Evolutionary conservation across 2,797 vertebrate species (phyloP), one percentile per base, ranked within the genome.

Genomic region (Lateolabrax maculatus): DNA sequence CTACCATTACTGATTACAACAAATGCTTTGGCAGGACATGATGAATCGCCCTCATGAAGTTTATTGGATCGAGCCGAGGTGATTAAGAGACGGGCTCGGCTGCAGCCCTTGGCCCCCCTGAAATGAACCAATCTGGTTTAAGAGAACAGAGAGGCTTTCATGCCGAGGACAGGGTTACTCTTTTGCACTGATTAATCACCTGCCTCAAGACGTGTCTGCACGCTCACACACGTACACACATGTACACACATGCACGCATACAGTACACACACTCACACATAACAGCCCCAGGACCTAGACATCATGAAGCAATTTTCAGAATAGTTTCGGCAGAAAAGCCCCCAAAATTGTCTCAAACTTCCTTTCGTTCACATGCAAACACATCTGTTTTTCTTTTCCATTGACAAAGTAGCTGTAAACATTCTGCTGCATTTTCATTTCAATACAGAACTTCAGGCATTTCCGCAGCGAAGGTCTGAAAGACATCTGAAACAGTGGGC

Each of bases 251-350:
- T 12, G 51, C n/a, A 58, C 23, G 23, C 23, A 55, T 25, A 58
- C 25, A 48, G 49, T 37, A n/a, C 52, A 41, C 73, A 61, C 56
- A 60, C 43, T 1, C 48, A 18, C 70, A 74, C 68, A 70, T 7
- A 49, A 49, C 77, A 52, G 84, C 75, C 69, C 16, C 37, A 4
- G 73, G 77, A 73, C 34, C 3, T 6, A 15, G 60, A 88, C 86
- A 93, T 93, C 85, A 75, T 89, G 88, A 91, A 92, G 72, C 84
- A 86, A 91, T 92, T 91, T 92, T 68, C 79, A 21, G 66, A 87
- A 84, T 77, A 84, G 71, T 82, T 87, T 84, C 41, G 39, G 66
- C 64, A 64, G 70, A 87, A 84, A 84, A 23, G 27, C 44, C 74
- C 61, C 46, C 37, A 48, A 80, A 75, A 72, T 46, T 56, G 70